Conservation (phyloP, 92 coral and sea anemone genomes). For the Porites rus region DNA sequence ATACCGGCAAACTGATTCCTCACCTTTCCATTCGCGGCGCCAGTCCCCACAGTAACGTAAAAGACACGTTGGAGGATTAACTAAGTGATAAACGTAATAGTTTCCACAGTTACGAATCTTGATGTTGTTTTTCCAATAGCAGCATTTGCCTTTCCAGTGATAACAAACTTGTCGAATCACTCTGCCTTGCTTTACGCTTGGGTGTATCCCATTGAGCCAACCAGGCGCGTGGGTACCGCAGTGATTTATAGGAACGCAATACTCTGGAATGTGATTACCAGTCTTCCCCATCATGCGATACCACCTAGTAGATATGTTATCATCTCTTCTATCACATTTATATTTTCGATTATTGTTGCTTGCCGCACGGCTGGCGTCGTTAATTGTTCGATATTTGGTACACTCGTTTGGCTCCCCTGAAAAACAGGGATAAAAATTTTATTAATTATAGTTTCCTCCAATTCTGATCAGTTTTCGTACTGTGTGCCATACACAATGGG, state of each 20-base stretch:
- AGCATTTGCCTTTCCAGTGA: conserved; percentile 55
- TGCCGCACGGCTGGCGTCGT: not conserved
- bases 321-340: not conserved
- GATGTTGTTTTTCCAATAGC: conserved; percentile 31
- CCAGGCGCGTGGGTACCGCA: conserved; percentile 77
- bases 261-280: conserved; percentile 58
- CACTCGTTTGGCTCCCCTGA: not conserved
- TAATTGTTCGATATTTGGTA: too few species aligned
- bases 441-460: too few species aligned
- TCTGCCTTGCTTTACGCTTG: conserved; percentile 50
- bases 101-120: conserved; percentile 69
- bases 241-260: conserved; percentile 42
- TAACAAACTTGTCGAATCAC: conserved; percentile 67
- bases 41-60: not conserved
- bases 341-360: not conserved
- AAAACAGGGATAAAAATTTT: too few species aligned
- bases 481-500: too few species aligned
- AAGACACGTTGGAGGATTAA: not conserved
- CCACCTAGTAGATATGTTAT: conserved; percentile 30
- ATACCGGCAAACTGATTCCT: too few species aligned
- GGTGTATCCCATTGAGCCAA: conserved; percentile 65
- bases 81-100: conserved; percentile 42
- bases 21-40: too few species aligned
- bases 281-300: conserved; percentile 65
- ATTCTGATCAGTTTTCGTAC: too few species aligned